Evolutionary conservation across 2,888 invertebrate genomes (phyloP).

Genomic region (Drosophila peninsularis): DNA sequence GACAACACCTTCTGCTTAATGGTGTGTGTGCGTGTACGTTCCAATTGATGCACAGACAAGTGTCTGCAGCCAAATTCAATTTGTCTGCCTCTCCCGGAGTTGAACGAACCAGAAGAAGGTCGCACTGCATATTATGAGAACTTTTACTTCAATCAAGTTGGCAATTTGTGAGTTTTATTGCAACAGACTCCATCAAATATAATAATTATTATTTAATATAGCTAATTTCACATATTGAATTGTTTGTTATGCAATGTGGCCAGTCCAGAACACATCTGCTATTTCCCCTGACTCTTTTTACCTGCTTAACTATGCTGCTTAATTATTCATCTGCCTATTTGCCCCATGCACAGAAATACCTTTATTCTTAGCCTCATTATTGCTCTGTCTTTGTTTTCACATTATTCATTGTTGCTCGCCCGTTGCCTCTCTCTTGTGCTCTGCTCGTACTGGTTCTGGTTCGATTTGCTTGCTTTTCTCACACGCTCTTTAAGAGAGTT

Average conservation of each 20-base stretch:
- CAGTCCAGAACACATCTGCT: neutral
- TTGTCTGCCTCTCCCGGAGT: constrained; percentile 55
- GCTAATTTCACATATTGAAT: neutral
- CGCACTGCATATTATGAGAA: constrained; percentile 40
- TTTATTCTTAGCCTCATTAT: constrained; percentile 27
- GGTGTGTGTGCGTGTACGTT: constrained; percentile 31
- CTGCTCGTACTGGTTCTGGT: neutral
- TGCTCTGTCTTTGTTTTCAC: constrained; percentile 18
- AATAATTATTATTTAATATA: neutral
- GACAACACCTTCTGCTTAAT: constrained; percentile 52
- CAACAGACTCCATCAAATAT: neutral
- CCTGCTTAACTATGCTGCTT: neutral
- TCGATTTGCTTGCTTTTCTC: constrained; percentile 33
- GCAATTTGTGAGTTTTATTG: constrained; percentile 1
- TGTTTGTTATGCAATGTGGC: neutral
- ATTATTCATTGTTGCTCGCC: constrained; percentile 8
- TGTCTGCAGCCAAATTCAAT: constrained; percentile 61
- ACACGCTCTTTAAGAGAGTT: constrained; percentile 31
- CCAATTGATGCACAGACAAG: constrained; percentile 50
- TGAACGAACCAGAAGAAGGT: constrained; percentile 69
- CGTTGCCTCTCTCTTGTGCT: neutral
- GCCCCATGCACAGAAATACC: neutral
- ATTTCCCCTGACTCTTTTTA: neutral
- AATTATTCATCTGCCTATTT: neutral
- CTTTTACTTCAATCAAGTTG: constrained; percentile 19